Evolutionary conservation across 2,113 vertebrate genomes (phyloP).

Genomic region (Alosa alosa): DNA sequence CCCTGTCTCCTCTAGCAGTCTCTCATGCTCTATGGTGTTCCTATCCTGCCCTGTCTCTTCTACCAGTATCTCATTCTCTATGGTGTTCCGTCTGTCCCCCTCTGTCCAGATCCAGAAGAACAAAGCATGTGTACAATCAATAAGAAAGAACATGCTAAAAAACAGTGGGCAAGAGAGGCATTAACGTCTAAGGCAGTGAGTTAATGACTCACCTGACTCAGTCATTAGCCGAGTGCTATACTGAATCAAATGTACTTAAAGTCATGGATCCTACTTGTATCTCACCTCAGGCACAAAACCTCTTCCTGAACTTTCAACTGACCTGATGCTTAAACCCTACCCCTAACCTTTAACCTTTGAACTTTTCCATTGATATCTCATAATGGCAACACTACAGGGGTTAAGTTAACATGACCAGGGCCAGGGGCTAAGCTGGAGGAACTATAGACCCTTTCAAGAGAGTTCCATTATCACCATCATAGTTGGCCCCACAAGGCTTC

Average conservation of each 20-base stretch:
- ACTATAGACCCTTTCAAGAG: too few species aligned
- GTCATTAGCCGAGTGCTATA: not conserved
- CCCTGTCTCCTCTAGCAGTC: not conserved
- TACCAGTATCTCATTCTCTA: not conserved
- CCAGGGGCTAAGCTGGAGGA: not conserved
- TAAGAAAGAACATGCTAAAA: not conserved
- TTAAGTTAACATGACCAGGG: not conserved
- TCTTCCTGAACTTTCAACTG: not conserved
- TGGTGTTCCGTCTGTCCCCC: not conserved
- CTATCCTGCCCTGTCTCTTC: not conserved
- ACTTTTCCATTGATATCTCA: not conserved
- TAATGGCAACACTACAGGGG: constrained; percentile 4
- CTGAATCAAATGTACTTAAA: not conserved
- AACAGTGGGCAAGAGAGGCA: not conserved
- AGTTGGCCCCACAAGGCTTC: too few species aligned
- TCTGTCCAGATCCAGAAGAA: not conserved
- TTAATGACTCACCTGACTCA: not conserved
- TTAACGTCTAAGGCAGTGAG: not conserved
- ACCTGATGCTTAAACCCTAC: not conserved
- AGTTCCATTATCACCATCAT: too few species aligned
- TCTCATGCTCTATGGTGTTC: not conserved
- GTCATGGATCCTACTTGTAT: not conserved
- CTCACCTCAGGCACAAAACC: not conserved
- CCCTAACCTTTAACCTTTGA: not conserved
- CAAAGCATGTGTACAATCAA: not conserved